A percentile compares a stretch with the other conserved stretches of the same genome.
Evolutionary conservation across 2,113 vertebrate species (phyloP).

Genomic region (Kryptolebias marmoratus): DNA sequence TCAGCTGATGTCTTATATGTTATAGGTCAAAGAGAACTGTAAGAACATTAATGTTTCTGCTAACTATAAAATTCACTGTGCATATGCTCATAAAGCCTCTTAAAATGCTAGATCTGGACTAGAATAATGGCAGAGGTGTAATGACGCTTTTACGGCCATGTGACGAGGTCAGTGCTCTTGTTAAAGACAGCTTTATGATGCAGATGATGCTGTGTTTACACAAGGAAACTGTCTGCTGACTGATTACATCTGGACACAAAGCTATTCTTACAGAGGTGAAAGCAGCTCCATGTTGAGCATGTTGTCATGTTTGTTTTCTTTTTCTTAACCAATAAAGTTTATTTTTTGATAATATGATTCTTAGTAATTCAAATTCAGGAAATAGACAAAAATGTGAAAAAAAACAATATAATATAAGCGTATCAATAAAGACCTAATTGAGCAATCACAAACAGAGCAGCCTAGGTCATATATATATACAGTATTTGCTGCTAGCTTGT

Average conservation of each 20-base stretch:
- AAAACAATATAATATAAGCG: no score
- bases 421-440: not conserved
- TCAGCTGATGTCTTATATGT: constrained; percentile 34
- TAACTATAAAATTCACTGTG: constrained; percentile 6
- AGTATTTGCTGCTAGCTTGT: not conserved
- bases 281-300: no score
- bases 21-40: constrained; percentile 25
- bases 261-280: not conserved
- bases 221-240: constrained; percentile 22
- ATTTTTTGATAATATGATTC: not conserved
- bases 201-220: constrained; percentile 15
- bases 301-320: no score
- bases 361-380: no score
- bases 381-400: no score
- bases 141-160: constrained; percentile 30
- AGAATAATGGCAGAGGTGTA: constrained; percentile 5
- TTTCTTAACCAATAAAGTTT: not conserved
- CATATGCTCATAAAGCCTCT: constrained; percentile 32
- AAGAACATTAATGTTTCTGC: constrained; percentile 49
- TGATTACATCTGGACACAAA: not conserved
- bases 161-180: constrained; percentile 18
- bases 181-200: constrained; percentile 22
- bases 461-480: no score
- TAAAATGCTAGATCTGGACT: not conserved
- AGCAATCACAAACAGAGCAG: no score